Evolutionary conservation across 1,140 invertebrate species (phyloP).

Genomic region (Hypsibius dujardini): DNA sequence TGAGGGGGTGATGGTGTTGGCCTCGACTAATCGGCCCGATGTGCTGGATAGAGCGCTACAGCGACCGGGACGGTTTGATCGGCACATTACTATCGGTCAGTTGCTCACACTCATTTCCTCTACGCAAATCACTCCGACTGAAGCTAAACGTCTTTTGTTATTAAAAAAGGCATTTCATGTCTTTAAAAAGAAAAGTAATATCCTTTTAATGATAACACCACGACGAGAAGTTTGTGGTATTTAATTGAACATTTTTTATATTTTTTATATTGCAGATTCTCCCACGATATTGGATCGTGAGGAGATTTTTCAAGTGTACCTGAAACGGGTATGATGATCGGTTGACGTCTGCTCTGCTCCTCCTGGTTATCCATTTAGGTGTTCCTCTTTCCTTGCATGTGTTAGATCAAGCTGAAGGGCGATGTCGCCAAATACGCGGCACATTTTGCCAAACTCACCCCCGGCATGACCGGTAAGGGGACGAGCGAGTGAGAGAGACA

Average conservation of each 20-base stretch:
- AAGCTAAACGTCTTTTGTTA: no score
- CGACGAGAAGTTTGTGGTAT: no score
- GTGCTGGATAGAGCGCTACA: constrained; percentile 79
- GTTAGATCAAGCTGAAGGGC: constrained; percentile 13
- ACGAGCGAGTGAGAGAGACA: no score
- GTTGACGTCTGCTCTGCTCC: not conserved
- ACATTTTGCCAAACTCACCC: constrained; percentile 58
- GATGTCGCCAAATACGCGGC: constrained; percentile 5
- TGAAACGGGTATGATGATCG: constrained; percentile 37
- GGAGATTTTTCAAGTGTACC: constrained; percentile 83
- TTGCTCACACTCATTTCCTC: no score
- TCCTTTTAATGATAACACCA: no score
- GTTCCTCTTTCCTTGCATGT: not conserved
- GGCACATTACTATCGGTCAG: constrained; percentile 86
- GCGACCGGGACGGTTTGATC: constrained; percentile 81
- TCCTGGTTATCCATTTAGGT: not conserved
- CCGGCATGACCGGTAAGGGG: constrained; percentile 61
- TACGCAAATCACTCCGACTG: no score
- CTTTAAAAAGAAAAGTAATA: no score
- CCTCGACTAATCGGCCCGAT: constrained; percentile 86
- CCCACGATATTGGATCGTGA: constrained; percentile 69
- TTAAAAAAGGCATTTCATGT: no score
- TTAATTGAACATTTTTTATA: no score
- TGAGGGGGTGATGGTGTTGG: constrained; percentile 80
- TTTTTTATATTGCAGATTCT: no score